A percentile compares a stretch with the other conserved stretches of the same genome.
Evolutionary conservation across 2,888 invertebrate genomes (phyloP).

Genomic region (Crioceris asparagi): DNA sequence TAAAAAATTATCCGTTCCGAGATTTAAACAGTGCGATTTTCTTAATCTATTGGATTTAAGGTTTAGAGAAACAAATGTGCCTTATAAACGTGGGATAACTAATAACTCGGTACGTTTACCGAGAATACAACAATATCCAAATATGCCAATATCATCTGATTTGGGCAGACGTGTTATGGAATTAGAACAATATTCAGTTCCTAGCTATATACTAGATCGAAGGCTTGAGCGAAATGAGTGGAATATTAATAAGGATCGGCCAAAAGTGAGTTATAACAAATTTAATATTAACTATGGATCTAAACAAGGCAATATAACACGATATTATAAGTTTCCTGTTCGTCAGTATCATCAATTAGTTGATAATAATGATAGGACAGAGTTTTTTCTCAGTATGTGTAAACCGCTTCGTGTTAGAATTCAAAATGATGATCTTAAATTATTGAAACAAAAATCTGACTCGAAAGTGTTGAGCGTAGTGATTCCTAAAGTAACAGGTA

Average conservation of each 20-base stretch:
- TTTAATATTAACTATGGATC: slow-evolving; percentile 15
- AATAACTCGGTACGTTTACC: slow-evolving; percentile 2
- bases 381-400: slow-evolving; percentile 16
- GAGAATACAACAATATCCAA: slow-evolving; percentile 13
- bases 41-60: slow-evolving; percentile 4
- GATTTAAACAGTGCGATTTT: slow-evolving; percentile 3
- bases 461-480: slow-evolving; percentile 3
- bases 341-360: slow-evolving; percentile 20
- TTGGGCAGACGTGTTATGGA: slow-evolving; percentile 24
- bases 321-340: slow-evolving; percentile 21
- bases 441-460: slow-evolving; percentile 5
- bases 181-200: slow-evolving; percentile 18
- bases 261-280: slow-evolving; percentile 10
- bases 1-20: not conserved
- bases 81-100: not conserved
- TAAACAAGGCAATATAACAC: slow-evolving; percentile 10
- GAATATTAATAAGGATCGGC: slow-evolving; percentile 22
- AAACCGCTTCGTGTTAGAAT: slow-evolving; percentile 15
- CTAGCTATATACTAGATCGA: slow-evolving; percentile 20
- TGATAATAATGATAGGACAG: slow-evolving; percentile 10
- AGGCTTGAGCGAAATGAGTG: slow-evolving; percentile 27
- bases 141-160: slow-evolving; percentile 31
- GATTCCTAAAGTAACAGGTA: not conserved
- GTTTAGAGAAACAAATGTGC: slow-evolving; percentile 1
- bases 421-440: slow-evolving; percentile 9